Percentiles rank a stretch among this genome's conserved stretches.
These are phyloP conservation scores for Parauchenoglanis ngamensis DNA, from an alignment of 2,797 vertebrate species.

Conservation along the genomic window DNA sequence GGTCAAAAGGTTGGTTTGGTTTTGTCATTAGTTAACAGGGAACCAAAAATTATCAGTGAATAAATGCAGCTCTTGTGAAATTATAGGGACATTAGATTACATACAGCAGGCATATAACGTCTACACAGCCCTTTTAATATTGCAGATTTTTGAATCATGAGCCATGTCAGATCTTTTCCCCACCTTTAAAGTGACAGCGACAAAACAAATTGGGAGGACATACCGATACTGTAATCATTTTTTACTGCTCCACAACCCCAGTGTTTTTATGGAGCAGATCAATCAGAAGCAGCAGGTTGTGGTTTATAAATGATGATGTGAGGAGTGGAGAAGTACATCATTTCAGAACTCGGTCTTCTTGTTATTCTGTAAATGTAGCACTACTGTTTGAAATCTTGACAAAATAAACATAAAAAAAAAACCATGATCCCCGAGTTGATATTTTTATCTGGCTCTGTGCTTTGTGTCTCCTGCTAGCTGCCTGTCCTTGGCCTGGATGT, in stretches of 20 bases:
- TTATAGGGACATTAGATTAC: neutral
- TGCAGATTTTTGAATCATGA: neutral
- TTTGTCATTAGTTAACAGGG: too few relatives aligned
- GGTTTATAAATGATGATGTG: neutral
- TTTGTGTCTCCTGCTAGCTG: slow-evolving; percentile 29
- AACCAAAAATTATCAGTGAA: too few relatives aligned
- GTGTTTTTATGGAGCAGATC: neutral
- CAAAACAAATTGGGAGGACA: neutral
- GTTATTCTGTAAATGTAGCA: neutral
- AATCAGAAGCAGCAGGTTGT: neutral
- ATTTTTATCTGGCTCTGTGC: slow-evolving; percentile 40
- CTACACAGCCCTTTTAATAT: neutral
- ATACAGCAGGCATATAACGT: neutral
- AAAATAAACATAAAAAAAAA: neutral
- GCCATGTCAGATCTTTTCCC: neutral
- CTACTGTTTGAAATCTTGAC: neutral
- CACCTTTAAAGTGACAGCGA: neutral
- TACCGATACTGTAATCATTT: neutral
- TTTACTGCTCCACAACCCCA: neutral
- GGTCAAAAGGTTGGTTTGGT: too few relatives aligned
- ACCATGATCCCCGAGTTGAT: slow-evolving; percentile 9
- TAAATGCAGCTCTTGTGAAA: too few relatives aligned
- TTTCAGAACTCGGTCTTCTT: neutral
- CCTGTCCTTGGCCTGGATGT: slow-evolving; percentile 44
- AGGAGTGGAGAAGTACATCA: neutral